Evolutionary conservation across 2,888 invertebrate species (phyloP), one percentile per base, ranked within the genome.

Genomic region (Ophioninae sp.): DNA sequence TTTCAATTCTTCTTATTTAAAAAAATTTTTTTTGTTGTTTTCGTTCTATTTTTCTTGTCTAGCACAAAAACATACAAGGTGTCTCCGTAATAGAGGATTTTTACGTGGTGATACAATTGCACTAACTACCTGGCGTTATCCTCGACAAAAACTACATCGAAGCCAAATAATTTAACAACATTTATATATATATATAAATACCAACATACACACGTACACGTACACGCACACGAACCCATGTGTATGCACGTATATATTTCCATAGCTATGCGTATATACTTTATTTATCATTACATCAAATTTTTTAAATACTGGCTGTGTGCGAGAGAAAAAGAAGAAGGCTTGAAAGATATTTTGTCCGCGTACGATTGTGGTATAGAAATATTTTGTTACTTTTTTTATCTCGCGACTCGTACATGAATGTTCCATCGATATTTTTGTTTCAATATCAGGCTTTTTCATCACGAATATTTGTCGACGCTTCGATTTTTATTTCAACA

Each of bases 301-400:
- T 80, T 56, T 44, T 30, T 30, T 78, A 39, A 20, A 30, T 78
- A 81, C 74, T 76, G 67, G 75, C 78, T 64, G 61, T 20, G 73
- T 82, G 82, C 76, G 77, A 74, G 59, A 82, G 68, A 77, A 63
- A n/a, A 79, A 79, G 67, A 78, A 79, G 85, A 84, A 82, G 82
- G 84, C 86, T 84, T 82, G 82, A 82, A 82, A 85, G 86, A 86
- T 86, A 84, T 85, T 85, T 84, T 84, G 84, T 71, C 84, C 73
- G 76, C 67, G 79, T 80, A 84, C 68, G 67, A 72, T 79, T 73
- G 73, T 79, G 67, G 64, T 81, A 85, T 78, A 71, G 63, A 79
- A 80, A 72, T 69, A 68, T 69, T 72, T 69, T 72, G 69, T 67
- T 58, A 59, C n/a, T 63, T 76, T 64, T 58, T 72, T 79, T 78